phyloP scores from a whole-genome alignment of 2,113 vertebrate genomes.

The Reinhardtius hippoglossoides region DNA sequence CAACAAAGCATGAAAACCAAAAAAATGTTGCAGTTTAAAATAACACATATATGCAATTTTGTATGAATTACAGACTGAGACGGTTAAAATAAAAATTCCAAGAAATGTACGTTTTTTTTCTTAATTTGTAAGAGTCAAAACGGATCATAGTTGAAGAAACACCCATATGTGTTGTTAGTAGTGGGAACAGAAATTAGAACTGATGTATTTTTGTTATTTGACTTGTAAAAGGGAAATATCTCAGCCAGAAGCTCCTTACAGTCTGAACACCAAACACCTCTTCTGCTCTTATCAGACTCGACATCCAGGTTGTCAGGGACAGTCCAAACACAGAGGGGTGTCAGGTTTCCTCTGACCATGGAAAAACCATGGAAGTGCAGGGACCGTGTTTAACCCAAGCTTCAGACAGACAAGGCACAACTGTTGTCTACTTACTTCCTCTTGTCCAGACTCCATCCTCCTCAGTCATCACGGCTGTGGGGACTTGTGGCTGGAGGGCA shows the following conservation, averaged over 20 bases:
- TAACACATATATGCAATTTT: too few species aligned
- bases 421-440: conserved; percentile 64
- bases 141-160: not conserved
- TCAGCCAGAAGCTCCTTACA: not conserved
- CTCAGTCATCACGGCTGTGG: conserved; percentile 71
- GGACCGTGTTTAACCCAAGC: not conserved
- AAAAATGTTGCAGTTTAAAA: too few species aligned
- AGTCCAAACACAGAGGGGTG: conserved; percentile 72
- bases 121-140: too few species aligned
- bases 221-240: not conserved
- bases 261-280: not conserved
- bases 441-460: conserved; percentile 69
- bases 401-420: conserved; percentile 7
- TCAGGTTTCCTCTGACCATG: conserved; percentile 60
- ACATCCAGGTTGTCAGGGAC: conserved; percentile 16
- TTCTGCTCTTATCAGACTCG: conserved; percentile 20
- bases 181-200: not conserved
- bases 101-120: too few species aligned
- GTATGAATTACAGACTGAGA: too few species aligned
- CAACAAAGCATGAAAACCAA: too few species aligned
- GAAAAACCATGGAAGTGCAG: conserved; percentile 4
- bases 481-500: not conserved
- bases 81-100: too few species aligned
- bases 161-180: not conserved
- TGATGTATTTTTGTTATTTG: not conserved